Percentiles rank a stretch among this genome's conserved stretches.
Evolutionary conservation across 53 echinoderm and acorn worm genomes (phyloP).

Genomic region (Patiria pectinifera): DNA sequence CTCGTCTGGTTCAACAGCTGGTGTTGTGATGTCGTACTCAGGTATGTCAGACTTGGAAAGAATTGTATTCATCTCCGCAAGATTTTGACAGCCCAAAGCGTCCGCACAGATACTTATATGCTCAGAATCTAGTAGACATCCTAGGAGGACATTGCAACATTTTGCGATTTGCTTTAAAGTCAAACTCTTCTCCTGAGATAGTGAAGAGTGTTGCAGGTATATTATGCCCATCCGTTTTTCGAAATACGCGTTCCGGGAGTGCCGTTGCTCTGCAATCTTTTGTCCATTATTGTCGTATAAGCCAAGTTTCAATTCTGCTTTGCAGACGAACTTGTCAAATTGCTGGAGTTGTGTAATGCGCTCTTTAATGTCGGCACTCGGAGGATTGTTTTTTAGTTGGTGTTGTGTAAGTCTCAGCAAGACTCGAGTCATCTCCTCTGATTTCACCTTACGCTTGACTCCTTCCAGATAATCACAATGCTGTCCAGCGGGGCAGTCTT

Average conservation of each 20-base stretch:
- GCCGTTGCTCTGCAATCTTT: not conserved
- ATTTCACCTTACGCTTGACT: too few species aligned
- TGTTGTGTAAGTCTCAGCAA: conserved; percentile 42
- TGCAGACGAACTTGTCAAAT: conserved; percentile 47
- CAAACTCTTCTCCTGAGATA: not conserved
- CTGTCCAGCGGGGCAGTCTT: too few species aligned
- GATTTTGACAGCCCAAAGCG: conserved; percentile 13
- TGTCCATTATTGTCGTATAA: not conserved
- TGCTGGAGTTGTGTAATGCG: not conserved
- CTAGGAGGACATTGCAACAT: conserved; percentile 15
- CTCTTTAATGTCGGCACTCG: not conserved
- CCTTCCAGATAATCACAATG: too few species aligned
- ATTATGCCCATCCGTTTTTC: not conserved
- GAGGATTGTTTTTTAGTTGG: conserved; percentile 11
- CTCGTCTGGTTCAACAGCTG: not conserved
- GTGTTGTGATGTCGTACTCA: conserved; percentile 38
- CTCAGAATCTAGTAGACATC: not conserved
- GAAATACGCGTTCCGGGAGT: not conserved
- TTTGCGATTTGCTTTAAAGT: not conserved
- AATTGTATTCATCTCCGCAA: conserved; percentile 15
- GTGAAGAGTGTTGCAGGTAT: conserved; percentile 11
- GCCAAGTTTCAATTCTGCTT: conserved; percentile 38
- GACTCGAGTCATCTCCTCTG: conserved; percentile 47
- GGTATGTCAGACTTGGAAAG: conserved; percentile 31
- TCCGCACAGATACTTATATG: not conserved